phyloP scores from a whole-genome alignment of 2,797 vertebrate species.

The Rhadinocentrus ornatus region DNA sequence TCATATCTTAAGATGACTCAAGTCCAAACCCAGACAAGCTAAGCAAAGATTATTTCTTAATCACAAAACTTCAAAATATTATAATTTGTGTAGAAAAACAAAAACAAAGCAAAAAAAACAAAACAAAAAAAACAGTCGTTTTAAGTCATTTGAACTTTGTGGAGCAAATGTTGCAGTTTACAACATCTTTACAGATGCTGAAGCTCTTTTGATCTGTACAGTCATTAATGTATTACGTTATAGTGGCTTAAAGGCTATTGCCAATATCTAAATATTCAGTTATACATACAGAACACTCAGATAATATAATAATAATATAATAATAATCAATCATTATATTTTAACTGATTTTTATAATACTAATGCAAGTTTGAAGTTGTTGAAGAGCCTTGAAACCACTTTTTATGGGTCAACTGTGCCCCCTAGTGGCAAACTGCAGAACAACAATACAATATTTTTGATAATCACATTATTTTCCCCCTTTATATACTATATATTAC shows the following conservation, averaged over 20 bases:
- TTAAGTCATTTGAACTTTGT: background rate
- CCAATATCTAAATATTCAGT: background rate
- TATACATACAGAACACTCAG: background rate
- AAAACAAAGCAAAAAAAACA: too few relatives aligned
- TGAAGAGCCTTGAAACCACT: background rate
- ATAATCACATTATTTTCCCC: background rate
- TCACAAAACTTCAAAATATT: background rate
- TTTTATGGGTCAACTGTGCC: conserved; percentile 43
- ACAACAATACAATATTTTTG: background rate
- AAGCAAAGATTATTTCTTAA: background rate
- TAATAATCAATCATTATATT: background rate
- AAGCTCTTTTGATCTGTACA: background rate
- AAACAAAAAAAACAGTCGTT: background rate
- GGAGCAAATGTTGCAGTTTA: background rate
- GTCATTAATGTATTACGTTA: background rate
- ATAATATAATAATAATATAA: too few relatives aligned
- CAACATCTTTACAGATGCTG: background rate
- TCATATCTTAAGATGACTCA: conserved; percentile 44
- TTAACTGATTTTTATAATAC: background rate
- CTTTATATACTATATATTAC: too few relatives aligned
- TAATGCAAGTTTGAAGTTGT: background rate
- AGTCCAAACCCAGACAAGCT: conserved; percentile 7
- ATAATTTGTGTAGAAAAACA: background rate
- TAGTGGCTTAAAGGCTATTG: background rate
- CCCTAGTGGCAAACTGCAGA: conserved; percentile 40